Percentiles rank a stretch among this genome's conserved stretches.
Conservation (phyloP, 1,140 invertebrate species). For the Globodera rostochiensis region DNA sequence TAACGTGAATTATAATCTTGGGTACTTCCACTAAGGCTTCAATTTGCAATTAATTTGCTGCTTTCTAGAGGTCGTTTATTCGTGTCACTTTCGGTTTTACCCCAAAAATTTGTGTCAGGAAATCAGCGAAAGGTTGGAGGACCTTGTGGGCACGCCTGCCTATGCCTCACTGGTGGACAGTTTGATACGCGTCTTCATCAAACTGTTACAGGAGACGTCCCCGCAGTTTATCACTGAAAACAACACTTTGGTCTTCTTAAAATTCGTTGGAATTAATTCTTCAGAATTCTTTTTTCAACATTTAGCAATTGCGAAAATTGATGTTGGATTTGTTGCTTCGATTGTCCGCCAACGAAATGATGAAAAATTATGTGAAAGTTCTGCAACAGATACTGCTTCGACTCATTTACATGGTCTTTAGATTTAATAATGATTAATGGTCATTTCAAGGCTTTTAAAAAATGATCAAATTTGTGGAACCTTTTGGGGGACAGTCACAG, state of each 20-base stretch:
- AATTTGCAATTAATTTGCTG: too few species aligned
- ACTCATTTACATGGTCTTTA: constrained; percentile 25
- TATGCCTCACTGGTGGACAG: constrained; percentile 33
- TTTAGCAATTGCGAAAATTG: constrained; percentile 50
- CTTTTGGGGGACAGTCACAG: too few species aligned
- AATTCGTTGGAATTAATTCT: constrained; percentile 20
- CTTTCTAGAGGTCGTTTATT: too few species aligned
- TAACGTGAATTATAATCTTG: too few species aligned
- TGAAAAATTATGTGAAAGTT: constrained; percentile 35
- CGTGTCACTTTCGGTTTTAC: background rate
- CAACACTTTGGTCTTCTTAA: constrained; percentile 45
- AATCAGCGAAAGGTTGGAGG: constrained; percentile 41
- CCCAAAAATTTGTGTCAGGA: constrained; percentile 29
- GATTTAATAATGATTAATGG: too few species aligned
- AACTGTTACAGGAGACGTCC: constrained; percentile 43
- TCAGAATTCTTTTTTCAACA: too few species aligned
- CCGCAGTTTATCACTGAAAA: constrained; percentile 52
- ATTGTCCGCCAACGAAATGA: constrained; percentile 31
- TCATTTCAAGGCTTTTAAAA: too few species aligned
- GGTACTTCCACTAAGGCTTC: too few species aligned
- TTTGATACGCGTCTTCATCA: constrained; percentile 36
- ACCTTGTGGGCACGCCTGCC: constrained; percentile 23
- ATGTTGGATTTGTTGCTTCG: constrained; percentile 43
- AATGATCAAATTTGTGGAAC: too few species aligned
- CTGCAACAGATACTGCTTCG: constrained; percentile 38